phyloP scores from a whole-genome alignment of 2,797 vertebrate genomes.

The Brachyrhaphis roseni region DNA sequence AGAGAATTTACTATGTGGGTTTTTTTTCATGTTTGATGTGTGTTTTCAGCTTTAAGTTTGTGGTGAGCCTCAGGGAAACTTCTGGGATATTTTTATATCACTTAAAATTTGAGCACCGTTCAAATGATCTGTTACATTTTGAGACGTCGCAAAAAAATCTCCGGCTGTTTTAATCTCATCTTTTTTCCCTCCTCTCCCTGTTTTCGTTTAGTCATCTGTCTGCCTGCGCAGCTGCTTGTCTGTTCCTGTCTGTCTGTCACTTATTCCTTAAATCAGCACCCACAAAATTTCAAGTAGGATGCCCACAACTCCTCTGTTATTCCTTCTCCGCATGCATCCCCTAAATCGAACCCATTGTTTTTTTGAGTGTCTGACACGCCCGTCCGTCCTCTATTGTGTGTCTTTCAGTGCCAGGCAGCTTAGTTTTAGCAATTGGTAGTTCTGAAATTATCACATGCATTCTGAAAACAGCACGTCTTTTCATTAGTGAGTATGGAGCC shows the following conservation, averaged over 20 bases:
- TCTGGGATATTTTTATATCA: slow-evolving; percentile 61
- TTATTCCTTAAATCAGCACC: slow-evolving; percentile 55
- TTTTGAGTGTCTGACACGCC: slow-evolving; percentile 56
- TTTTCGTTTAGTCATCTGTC: slow-evolving; percentile 21
- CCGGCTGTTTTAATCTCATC: slow-evolving; percentile 69
- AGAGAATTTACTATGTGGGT: slow-evolving; percentile 48
- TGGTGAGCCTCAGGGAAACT: slow-evolving; percentile 25
- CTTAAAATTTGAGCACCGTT: slow-evolving; percentile 55
- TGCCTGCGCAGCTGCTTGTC: slow-evolving; percentile 33
- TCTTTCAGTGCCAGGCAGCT: slow-evolving; percentile 52
- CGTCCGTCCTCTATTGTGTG: slow-evolving; percentile 51
- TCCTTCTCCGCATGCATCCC: slow-evolving; percentile 46
- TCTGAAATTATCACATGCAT: slow-evolving; percentile 71
- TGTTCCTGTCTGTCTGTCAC: slow-evolving; percentile 32
- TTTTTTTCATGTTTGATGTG: slow-evolving; percentile 15
- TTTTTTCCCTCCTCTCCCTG: slow-evolving; percentile 28
- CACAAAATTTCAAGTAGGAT: slow-evolving; percentile 43
- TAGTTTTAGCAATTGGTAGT: slow-evolving; percentile 61
- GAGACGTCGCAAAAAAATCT: slow-evolving; percentile 57
- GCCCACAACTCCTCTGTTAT: slow-evolving; percentile 48
- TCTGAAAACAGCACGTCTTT: slow-evolving; percentile 64
- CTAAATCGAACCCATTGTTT: slow-evolving; percentile 51
- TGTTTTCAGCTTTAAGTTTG: slow-evolving; percentile 22
- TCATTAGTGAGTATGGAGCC: slow-evolving; percentile 67
- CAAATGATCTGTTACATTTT: slow-evolving; percentile 75